phyloP scores from a whole-genome alignment of 2,888 invertebrate species.

The Cosmorhoe ocellata region DNA sequence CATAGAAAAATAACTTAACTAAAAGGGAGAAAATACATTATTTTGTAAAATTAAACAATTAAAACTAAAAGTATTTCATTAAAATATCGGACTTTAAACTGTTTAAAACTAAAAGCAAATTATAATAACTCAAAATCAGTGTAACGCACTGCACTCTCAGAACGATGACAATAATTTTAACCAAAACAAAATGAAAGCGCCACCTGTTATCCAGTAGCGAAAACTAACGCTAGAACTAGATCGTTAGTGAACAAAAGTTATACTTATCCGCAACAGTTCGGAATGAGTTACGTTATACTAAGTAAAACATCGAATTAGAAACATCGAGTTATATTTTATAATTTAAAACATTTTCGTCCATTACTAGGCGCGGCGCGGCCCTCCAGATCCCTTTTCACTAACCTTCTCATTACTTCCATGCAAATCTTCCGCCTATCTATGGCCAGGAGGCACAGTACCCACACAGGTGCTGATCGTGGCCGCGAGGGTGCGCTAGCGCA shows the following conservation, averaged over 20 bases:
- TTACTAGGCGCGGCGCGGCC: slow-evolving; percentile 37
- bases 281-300: slow-evolving; percentile 65
- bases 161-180: slow-evolving; percentile 48
- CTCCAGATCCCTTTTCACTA: slow-evolving; percentile 73
- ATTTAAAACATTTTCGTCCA: slow-evolving; percentile 48
- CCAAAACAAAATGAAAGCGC: slow-evolving; percentile 48
- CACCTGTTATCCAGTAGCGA: slow-evolving; percentile 48
- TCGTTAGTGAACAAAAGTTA: slow-evolving; percentile 39
- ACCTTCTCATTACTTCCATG: slow-evolving; percentile 75
- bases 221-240: slow-evolving; percentile 39
- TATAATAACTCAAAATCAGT: slow-evolving; percentile 59
- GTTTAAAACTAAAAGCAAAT: slow-evolving; percentile 74
- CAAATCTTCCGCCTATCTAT: slow-evolving; percentile 63
- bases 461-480: not conserved
- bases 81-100: slow-evolving; percentile 75
- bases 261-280: slow-evolving; percentile 48
- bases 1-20: slow-evolving; percentile 82
- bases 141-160: slow-evolving; percentile 73
- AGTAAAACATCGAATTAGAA: slow-evolving; percentile 62
- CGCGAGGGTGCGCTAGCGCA: slow-evolving; percentile 36
- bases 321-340: slow-evolving; percentile 59
- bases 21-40: slow-evolving; percentile 80
- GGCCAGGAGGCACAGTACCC: too few relatives aligned
- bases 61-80: slow-evolving; percentile 57
- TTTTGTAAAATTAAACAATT: slow-evolving; percentile 77